These are phyloP conservation scores for Oedothorax gibbosus DNA, from an alignment of 1,140 invertebrate species.

Conservation along the genomic window DNA sequence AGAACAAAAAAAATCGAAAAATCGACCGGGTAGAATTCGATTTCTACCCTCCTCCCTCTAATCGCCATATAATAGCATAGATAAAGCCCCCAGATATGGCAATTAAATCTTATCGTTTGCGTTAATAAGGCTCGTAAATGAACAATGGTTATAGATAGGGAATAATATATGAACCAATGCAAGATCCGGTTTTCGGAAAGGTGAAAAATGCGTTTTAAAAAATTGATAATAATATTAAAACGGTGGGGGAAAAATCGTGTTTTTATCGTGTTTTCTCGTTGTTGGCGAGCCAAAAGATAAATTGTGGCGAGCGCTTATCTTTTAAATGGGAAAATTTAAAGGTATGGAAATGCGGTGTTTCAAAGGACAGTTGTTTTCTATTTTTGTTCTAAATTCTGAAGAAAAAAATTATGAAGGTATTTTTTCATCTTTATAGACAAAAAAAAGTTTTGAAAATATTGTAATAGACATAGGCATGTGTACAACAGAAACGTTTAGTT, in stretches of 20 bases:
- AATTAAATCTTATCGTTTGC: slow-evolving; percentile 47
- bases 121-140: slow-evolving; percentile 43
- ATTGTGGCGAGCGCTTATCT: slow-evolving; percentile 47
- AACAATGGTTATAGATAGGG: slow-evolving; percentile 41
- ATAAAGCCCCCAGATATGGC: slow-evolving; percentile 47
- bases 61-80: slow-evolving; percentile 50
- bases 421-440: too few relatives aligned
- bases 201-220: slow-evolving; percentile 34
- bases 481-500: too few relatives aligned
- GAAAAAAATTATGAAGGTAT: too few relatives aligned
- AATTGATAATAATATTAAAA: slow-evolving; percentile 33
- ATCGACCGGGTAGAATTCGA: slow-evolving; percentile 45
- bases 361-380: neutral
- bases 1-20: neutral
- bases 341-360: neutral
- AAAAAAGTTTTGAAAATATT: too few relatives aligned
- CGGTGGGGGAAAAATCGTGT: slow-evolving; percentile 17
- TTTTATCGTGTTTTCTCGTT: slow-evolving; percentile 43
- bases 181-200: slow-evolving; percentile 37
- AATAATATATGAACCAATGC: slow-evolving; percentile 46
- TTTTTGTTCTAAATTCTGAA: too few relatives aligned
- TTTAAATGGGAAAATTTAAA: slow-evolving; percentile 32
- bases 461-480: too few relatives aligned
- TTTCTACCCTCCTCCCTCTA: slow-evolving; percentile 12
- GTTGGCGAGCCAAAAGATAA: slow-evolving; percentile 31